phyloP scores from a whole-genome alignment of 2,797 vertebrate genomes.

The Cheirogaleus major region DNA sequence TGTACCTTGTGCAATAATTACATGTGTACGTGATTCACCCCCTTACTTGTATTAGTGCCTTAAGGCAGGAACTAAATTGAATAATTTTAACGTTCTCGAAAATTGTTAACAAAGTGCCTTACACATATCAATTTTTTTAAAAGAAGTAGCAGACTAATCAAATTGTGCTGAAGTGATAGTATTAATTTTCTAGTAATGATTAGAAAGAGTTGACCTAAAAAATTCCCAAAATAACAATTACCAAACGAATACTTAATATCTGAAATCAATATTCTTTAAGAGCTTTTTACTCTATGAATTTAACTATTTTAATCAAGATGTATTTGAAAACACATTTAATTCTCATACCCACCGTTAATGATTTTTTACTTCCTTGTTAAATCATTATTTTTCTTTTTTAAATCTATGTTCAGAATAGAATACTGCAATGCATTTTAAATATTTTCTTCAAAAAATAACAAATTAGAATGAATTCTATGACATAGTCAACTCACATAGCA shows the following conservation, averaged over 20 bases:
- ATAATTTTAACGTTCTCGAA: not conserved
- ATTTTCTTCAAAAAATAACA: constrained; percentile 27
- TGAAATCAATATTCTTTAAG: not conserved
- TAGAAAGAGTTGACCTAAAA: not conserved
- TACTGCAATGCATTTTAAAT: not conserved
- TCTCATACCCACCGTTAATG: not conserved
- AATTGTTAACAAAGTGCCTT: not conserved
- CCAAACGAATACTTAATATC: not conserved
- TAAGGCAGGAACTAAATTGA: not conserved
- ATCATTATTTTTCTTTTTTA: not conserved
- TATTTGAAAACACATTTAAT: constrained; percentile 9
- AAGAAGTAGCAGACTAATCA: not conserved
- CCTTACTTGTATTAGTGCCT: not conserved
- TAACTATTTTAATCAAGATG: constrained; percentile 7
- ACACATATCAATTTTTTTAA: not conserved
- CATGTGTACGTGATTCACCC: not conserved
- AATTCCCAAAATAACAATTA: not conserved
- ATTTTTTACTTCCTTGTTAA: not conserved
- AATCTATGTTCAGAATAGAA: not conserved
- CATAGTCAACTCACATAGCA: not conserved
- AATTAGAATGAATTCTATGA: not conserved
- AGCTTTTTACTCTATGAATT: not conserved
- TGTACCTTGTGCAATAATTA: not conserved
- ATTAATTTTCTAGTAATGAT: not conserved
- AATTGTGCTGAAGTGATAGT: not conserved